Conservation (phyloP, 1,140 invertebrate genomes). For the Teleogryllus occipitalis region DNA sequence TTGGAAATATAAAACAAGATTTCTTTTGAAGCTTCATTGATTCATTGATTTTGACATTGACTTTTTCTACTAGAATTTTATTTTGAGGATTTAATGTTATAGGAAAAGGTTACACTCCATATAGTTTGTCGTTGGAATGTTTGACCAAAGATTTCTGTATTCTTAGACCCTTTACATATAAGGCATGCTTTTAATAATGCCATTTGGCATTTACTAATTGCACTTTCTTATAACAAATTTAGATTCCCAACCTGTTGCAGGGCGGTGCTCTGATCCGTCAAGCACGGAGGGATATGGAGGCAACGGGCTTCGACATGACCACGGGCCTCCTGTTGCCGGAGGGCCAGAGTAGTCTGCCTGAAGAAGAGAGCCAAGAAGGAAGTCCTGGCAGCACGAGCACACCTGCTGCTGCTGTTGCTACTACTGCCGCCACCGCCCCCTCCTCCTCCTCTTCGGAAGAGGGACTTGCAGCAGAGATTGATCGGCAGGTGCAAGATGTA, state of each 20-base stretch:
- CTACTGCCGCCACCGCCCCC: not conserved
- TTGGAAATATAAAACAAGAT: too few species aligned
- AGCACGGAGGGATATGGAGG: conserved; percentile 62
- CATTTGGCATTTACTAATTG: not conserved
- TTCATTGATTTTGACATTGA: too few species aligned
- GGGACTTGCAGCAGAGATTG: conserved; percentile 40
- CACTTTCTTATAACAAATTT: not conserved
- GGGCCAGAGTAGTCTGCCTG: not conserved
- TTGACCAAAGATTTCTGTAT: not conserved
- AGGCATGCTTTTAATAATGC: not conserved
- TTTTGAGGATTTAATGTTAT: not conserved
- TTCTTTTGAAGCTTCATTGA: too few species aligned
- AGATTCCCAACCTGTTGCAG: conserved; percentile 29
- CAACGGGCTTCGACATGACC: conserved; percentile 48
- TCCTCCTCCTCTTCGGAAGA: conserved; percentile 30
- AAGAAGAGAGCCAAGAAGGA: not conserved
- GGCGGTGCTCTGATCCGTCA: conserved; percentile 67
- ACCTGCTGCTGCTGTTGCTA: not conserved
- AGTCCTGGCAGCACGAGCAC: not conserved
- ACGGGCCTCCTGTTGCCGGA: conserved; percentile 22
- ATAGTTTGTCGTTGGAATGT: not conserved
- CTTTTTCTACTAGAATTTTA: not conserved
- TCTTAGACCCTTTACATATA: not conserved
- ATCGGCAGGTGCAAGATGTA: conserved; percentile 34
- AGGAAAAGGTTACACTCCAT: too few species aligned